Evolutionary conservation across 2,797 vertebrate genomes (phyloP).

Genomic region (Phalanger gymnotis): DNA sequence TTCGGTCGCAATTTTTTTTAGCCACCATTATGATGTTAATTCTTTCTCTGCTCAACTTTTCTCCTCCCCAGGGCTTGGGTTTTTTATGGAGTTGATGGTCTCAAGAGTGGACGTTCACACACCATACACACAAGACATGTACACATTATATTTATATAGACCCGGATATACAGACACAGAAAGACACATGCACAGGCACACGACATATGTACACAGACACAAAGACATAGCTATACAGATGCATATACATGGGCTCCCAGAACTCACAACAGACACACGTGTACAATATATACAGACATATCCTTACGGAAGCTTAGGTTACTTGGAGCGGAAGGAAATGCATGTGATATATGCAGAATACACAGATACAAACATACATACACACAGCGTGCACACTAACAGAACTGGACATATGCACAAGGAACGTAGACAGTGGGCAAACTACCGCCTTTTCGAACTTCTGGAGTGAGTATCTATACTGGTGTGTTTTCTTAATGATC

Average conservation of each 20-base stretch:
- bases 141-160: not conserved
- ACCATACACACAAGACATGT: not conserved
- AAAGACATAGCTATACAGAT: not conserved
- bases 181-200: not conserved
- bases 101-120: not conserved
- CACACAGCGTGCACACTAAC: not conserved
- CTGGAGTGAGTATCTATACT: not conserved
- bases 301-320: too few species aligned
- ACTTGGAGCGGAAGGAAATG: not conserved
- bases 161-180: not conserved
- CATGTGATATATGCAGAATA: not conserved
- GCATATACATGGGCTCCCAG: not conserved
- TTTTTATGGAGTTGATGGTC: not conserved
- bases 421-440: not conserved
- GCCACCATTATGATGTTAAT: slow-evolving; percentile 89
- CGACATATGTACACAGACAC: too few species aligned
- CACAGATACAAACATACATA: not conserved
- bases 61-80: slow-evolving; percentile 27
- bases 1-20: slow-evolving; percentile 81
- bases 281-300: not conserved
- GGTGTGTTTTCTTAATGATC: not conserved
- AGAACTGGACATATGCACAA: not conserved
- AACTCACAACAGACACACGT: not conserved
- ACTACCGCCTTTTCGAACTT: not conserved
- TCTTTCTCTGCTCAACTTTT: slow-evolving; percentile 80